Evolutionary conservation across 1,140 invertebrate genomes (phyloP).

Genomic region (Conus betulinus): DNA sequence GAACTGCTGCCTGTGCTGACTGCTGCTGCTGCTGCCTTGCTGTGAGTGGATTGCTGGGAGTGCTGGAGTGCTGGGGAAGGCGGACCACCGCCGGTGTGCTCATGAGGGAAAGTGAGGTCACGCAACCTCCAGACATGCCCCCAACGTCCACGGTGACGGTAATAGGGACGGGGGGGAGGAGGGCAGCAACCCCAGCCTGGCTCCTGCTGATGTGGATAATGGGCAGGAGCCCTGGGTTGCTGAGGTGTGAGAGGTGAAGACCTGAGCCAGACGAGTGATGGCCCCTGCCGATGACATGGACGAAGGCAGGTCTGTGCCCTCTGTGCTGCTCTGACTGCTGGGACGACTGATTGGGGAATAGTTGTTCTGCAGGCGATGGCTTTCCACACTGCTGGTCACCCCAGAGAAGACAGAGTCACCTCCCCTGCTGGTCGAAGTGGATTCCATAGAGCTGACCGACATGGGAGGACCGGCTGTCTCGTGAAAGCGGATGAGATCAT

Average conservation of each 20-base stretch:
- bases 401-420: not conserved
- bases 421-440: not conserved
- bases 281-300: not conserved
- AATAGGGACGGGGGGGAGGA: not conserved
- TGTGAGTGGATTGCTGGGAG: not conserved
- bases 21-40: not conserved
- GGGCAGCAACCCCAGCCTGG: conserved; percentile 1
- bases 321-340: conserved; percentile 79
- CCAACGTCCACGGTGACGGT: conserved; percentile 13
- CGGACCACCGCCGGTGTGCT: not conserved
- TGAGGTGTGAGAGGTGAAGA: not conserved
- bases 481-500: conserved; percentile 35
- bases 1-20: conserved; percentile 15
- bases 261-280: conserved; percentile 1
- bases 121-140: conserved; percentile 23
- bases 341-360: conserved; percentile 85
- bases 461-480: conserved; percentile 4
- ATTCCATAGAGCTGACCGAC: not conserved
- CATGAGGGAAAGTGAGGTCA: not conserved
- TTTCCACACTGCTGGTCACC: not conserved
- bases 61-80: not conserved
- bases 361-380: conserved; percentile 31
- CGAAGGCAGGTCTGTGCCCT: conserved; percentile 32
- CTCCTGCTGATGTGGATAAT: not conserved
- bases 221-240: not conserved